Evolutionary conservation across 37 sponge, comb jelly and placozoan genomes (phyloP), one percentile per base, ranked within the genome.

Genomic region (Eunapius fragilis): DNA sequence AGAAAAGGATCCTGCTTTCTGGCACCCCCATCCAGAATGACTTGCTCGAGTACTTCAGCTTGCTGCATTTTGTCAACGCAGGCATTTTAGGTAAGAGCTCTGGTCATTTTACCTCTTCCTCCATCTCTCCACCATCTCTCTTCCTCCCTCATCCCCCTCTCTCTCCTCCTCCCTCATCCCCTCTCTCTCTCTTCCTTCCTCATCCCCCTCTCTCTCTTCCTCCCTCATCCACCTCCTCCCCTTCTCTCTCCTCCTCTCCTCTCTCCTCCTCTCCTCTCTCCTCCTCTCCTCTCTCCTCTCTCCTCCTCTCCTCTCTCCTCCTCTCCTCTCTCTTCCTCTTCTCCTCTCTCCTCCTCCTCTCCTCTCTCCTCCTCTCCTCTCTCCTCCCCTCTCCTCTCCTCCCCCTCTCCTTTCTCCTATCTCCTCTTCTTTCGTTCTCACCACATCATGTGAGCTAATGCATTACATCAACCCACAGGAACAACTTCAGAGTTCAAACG

Each of bases 1-100:
- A 85, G 31, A 36, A 90, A 24, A 85, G 98, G 7, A 87, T 98
- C 48, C 90, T 98, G 23, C 95, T 98, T 13, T 94, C 94, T 12
- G 98, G 98, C 25, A 98, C 98, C 19, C 98, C 98, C 31, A 91
- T 98, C 35, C 98, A 98, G 89, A 98, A 98, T 68, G 98, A 98
- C 72, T 89, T 98, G 28, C 88, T 98, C 37, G 98, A 98, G 72
- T 98, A 98, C 82, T 98, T 98, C 78, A 98, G 98, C 41, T 84
- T 98, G 31, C 82, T 98, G 12, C 98, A 98, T 75, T 98, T 98
- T 89, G 96, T 98, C 50, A 98, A 98, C 41, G 84, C 88, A 58
- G 98, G 95, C 11, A 96, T 98, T 35, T 83, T 98, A n/a, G 97
- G 97, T 87, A 71, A 28, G 58, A 49, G 26, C 6, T 10, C 26